Evolutionary conservation across 2,888 invertebrate species (phyloP).

Genomic region (Pseudococcus longispinus): DNA sequence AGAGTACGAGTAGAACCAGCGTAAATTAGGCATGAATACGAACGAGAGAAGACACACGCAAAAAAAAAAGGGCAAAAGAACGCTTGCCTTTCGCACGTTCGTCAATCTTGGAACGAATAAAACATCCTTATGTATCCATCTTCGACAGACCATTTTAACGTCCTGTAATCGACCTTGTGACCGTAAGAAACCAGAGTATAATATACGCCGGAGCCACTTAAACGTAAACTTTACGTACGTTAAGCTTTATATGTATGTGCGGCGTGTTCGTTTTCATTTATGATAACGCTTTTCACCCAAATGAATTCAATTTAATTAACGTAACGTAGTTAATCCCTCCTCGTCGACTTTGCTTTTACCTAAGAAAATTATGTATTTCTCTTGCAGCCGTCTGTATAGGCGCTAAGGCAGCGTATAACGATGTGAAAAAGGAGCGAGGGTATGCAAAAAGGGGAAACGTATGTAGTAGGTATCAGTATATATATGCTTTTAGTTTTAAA

Average conservation of each 20-base stretch:
- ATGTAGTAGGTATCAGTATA: background rate
- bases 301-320: slow-evolving; percentile 41
- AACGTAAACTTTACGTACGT: slow-evolving; percentile 34
- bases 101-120: background rate
- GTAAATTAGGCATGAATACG: slow-evolving; percentile 28
- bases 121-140: background rate
- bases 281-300: slow-evolving; percentile 41
- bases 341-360: slow-evolving; percentile 1
- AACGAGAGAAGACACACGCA: background rate
- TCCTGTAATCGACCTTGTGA: background rate
- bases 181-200: background rate
- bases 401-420: background rate
- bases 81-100: background rate
- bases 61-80: background rate
- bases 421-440: no score
- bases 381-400: background rate
- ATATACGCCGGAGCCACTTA: background rate
- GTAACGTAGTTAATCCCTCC: slow-evolving; percentile 45
- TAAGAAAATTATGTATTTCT: slow-evolving; percentile 45
- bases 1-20: background rate
- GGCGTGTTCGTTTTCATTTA: slow-evolving; percentile 44
- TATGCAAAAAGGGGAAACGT: background rate
- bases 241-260: slow-evolving; percentile 29
- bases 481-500: slow-evolving; percentile 26
- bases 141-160: slow-evolving; percentile 16